phyloP scores from a whole-genome alignment of 2,797 vertebrate species.

The Peromyscus melanophrys region DNA sequence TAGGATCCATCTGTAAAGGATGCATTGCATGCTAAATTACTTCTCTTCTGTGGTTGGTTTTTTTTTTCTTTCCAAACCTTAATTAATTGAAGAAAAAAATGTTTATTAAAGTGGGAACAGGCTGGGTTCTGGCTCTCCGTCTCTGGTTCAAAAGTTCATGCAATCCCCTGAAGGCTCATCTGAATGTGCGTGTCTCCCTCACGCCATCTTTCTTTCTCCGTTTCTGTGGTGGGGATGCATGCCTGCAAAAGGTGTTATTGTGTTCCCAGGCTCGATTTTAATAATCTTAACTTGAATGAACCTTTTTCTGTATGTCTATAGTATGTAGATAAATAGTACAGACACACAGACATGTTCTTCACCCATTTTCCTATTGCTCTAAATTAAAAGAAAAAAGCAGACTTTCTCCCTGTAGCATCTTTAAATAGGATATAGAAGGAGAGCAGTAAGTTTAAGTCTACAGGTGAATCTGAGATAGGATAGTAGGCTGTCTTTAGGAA shows the following conservation, averaged over 20 bases:
- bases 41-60: constrained; percentile 89
- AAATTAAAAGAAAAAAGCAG: constrained; percentile 24
- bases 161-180: constrained; percentile 96
- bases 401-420: not conserved
- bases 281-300: constrained; percentile 70
- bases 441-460: constrained; percentile 73
- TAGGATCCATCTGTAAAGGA: constrained; percentile 94
- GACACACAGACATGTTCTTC: constrained; percentile 50
- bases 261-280: constrained; percentile 77
- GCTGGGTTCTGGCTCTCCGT: constrained; percentile 93
- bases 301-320: constrained; percentile 52
- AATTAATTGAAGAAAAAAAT: constrained; percentile 94
- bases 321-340: constrained; percentile 2
- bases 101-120: constrained; percentile 96
- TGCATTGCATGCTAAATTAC: constrained; percentile 93
- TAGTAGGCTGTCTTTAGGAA: constrained; percentile 35
- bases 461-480: constrained; percentile 84
- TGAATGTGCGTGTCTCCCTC: constrained; percentile 89
- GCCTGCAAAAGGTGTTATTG: constrained; percentile 87
- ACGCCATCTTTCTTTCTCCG: constrained; percentile 74
- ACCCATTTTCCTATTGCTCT: constrained; percentile 56
- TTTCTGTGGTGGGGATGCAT: constrained; percentile 60
- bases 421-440: not conserved
- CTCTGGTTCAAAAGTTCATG: constrained; percentile 99
- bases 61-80: constrained; percentile 90